phyloP scores from a whole-genome alignment of 2,888 invertebrate species.

The Yponomeuta cagnagella region DNA sequence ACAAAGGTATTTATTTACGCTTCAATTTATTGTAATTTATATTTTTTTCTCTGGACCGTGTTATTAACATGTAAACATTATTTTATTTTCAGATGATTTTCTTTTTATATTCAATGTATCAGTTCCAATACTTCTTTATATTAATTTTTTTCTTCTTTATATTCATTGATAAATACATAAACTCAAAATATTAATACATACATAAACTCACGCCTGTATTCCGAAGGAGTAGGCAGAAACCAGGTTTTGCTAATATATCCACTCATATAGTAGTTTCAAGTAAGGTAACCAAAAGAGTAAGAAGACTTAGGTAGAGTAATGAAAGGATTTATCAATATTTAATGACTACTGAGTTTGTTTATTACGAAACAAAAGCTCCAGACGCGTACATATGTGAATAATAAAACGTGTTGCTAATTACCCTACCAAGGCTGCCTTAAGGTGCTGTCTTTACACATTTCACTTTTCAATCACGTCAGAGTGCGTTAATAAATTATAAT shows the following conservation, averaged over 20 bases:
- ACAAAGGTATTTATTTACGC: conserved; percentile 5
- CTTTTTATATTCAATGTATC: too few relatives aligned
- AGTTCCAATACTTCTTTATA: too few relatives aligned
- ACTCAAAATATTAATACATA: too few relatives aligned
- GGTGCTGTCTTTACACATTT: not conserved
- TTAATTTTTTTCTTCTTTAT: too few relatives aligned
- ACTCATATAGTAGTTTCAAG: not conserved
- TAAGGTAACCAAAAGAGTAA: not conserved
- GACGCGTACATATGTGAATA: conserved; percentile 9
- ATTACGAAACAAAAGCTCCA: conserved; percentile 10
- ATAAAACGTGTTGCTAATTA: conserved; percentile 16
- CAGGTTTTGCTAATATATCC: not conserved
- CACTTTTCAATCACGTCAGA: not conserved
- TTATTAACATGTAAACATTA: not conserved
- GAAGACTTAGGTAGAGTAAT: not conserved
- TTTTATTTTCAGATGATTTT: not conserved
- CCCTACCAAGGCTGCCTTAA: not conserved
- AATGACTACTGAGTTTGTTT: not conserved
- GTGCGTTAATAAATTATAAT: not conserved
- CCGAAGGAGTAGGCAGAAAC: not conserved
- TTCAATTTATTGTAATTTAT: conserved; percentile 12
- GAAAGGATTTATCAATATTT: not conserved
- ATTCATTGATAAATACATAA: too few relatives aligned
- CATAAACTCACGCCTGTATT: too few relatives aligned
- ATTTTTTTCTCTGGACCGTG: not conserved